phyloP scores from a whole-genome alignment of 2,113 vertebrate genomes.

The Butorides virescens region DNA sequence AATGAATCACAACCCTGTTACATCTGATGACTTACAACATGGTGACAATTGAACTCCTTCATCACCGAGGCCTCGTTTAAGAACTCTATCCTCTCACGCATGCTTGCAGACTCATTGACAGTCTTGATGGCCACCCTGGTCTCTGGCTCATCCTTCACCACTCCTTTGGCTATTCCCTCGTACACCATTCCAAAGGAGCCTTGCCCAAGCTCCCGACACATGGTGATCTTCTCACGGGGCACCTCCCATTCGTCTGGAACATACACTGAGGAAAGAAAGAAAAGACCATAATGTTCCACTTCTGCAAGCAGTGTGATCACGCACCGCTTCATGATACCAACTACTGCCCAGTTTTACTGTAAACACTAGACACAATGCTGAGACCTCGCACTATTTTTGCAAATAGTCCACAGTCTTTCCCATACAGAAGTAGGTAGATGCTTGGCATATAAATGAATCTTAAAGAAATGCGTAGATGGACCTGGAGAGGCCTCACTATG shows the following conservation, averaged over 20 bases:
- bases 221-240: conserved; percentile 94
- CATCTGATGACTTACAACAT: conserved; percentile 84
- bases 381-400: rapidly evolving
- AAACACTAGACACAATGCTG: neutral
- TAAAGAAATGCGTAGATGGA: neutral
- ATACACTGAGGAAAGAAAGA: conserved; percentile 79
- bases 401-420: neutral
- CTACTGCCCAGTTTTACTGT: neutral
- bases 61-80: conserved; percentile 98
- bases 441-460: neutral
- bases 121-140: conserved; percentile 98
- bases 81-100: conserved; percentile 97
- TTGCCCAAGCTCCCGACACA: conserved; percentile 93
- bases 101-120: conserved; percentile 94
- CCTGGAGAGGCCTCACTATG: neutral
- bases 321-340: rapidly evolving
- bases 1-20: neutral
- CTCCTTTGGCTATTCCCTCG: conserved; percentile 93
- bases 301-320: neutral
- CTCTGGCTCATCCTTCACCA: conserved; percentile 94
- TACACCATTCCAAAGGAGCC: conserved; percentile 99
- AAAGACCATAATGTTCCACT: neutral
- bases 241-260: conserved; percentile 98
- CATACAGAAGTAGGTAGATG: neutral
- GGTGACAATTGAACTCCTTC: conserved; percentile 99